These are phyloP conservation scores for Empidonax traillii DNA, from an alignment of 2,113 vertebrate genomes.

Conservation along the genomic window DNA sequence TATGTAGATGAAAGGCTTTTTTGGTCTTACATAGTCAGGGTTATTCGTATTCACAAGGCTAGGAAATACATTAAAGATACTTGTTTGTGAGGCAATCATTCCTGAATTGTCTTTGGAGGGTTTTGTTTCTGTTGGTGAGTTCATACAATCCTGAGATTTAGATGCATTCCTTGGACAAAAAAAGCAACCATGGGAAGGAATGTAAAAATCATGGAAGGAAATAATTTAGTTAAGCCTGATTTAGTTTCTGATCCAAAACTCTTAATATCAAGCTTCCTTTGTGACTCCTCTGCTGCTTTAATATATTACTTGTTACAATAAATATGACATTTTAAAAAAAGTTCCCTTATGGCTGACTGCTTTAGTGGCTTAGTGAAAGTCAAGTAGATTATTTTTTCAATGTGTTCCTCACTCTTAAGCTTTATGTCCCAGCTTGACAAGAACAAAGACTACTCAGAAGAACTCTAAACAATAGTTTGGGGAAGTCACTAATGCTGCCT, in stretches of 20 bases:
- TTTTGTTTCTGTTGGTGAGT: neutral
- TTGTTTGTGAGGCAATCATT: neutral
- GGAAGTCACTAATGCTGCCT: neutral
- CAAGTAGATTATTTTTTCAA: constrained; percentile 45
- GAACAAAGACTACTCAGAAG: neutral
- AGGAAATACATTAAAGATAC: neutral
- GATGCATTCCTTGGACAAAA: neutral
- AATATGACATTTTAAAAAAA: constrained; percentile 1
- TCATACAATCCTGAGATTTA: neutral
- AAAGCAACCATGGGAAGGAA: neutral
- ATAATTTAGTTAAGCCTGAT: constrained; percentile 2
- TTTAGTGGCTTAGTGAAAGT: constrained; percentile 37
- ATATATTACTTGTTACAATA: neutral
- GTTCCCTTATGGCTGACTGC: neutral
- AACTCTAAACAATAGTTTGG: neutral
- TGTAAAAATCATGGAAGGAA: neutral
- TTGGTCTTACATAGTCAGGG: neutral
- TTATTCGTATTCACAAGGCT: neutral
- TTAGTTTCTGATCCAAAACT: constrained; percentile 13
- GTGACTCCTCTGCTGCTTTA: neutral
- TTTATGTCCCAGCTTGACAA: constrained; percentile 22
- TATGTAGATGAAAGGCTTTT: neutral
- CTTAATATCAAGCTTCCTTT: neutral
- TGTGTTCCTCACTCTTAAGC: constrained; percentile 12
- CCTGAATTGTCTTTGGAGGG: neutral